These are phyloP conservation scores for Drosophila histrio DNA, from an alignment of 2,888 invertebrate genomes.

Conservation along the genomic window DNA sequence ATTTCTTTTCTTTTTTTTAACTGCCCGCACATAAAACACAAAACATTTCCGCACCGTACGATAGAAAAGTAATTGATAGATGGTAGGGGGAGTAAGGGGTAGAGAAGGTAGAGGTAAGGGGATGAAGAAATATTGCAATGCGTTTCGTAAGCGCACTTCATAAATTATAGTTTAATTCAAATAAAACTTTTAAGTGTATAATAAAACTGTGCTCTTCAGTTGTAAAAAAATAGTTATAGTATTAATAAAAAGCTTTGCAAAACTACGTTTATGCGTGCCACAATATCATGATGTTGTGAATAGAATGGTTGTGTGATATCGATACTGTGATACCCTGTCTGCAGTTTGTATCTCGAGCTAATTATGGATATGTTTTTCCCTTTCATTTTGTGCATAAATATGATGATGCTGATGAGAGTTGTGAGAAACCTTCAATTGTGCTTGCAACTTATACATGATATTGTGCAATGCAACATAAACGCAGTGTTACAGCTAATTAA, in stretches of 20 bases:
- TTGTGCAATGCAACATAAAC: constrained; percentile 36
- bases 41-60: constrained; percentile 40
- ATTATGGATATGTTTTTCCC: constrained; percentile 48
- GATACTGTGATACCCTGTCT: constrained; percentile 9
- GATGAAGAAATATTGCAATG: constrained; percentile 66
- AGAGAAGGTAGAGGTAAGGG: neutral
- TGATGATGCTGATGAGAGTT: constrained; percentile 5
- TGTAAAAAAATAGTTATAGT: constrained; percentile 11
- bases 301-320: constrained; percentile 1
- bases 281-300: constrained; percentile 28
- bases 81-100: neutral
- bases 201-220: constrained; percentile 12
- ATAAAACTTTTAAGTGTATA: constrained; percentile 26
- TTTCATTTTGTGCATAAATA: constrained; percentile 21
- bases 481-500: constrained; percentile 18
- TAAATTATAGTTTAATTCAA: constrained; percentile 23
- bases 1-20: neutral
- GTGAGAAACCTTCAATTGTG: constrained; percentile 49
- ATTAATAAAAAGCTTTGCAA: constrained; percentile 21
- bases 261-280: constrained; percentile 21
- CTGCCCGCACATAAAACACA: constrained; percentile 37
- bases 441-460: constrained; percentile 20
- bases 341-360: constrained; percentile 10
- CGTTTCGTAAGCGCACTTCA: constrained; percentile 74
- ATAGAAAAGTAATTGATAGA: constrained; percentile 6